These are phyloP conservation scores for Isoperla grammatica DNA, from an alignment of 2,888 invertebrate species.

Conservation along the genomic window DNA sequence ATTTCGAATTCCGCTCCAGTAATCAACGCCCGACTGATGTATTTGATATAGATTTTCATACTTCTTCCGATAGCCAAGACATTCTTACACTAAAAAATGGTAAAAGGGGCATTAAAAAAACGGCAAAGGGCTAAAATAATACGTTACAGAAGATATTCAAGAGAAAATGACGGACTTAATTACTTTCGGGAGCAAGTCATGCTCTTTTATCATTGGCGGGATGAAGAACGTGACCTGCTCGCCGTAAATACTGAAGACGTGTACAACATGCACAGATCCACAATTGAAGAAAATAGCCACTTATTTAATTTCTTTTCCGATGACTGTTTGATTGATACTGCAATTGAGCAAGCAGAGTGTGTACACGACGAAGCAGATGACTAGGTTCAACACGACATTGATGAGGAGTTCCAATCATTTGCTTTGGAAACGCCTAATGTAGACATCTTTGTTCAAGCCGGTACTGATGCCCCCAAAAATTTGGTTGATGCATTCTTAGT, in stretches of 20 bases:
- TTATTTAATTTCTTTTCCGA: background rate
- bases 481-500: background rate
- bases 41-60: no score
- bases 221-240: constrained; percentile 30
- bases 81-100: background rate
- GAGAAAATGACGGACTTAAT: constrained; percentile 27
- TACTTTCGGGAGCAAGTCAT: constrained; percentile 33
- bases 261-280: background rate
- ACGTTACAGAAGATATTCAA: no score
- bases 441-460: background rate
- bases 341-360: background rate
- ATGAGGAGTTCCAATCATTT: background rate
- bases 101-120: background rate
- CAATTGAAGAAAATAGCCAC: constrained; percentile 20
- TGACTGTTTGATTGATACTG: background rate
- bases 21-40: background rate
- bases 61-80: no score
- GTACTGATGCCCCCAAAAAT: background rate
- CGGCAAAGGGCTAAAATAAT: background rate
- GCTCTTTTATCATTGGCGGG: constrained; percentile 33
- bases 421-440: background rate
- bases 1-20: constrained; percentile 20
- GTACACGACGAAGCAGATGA: background rate
- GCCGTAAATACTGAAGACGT: constrained; percentile 19
- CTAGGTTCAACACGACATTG: background rate